phyloP scores from a whole-genome alignment of 2,797 vertebrate species.

The Spinus pinus region DNA sequence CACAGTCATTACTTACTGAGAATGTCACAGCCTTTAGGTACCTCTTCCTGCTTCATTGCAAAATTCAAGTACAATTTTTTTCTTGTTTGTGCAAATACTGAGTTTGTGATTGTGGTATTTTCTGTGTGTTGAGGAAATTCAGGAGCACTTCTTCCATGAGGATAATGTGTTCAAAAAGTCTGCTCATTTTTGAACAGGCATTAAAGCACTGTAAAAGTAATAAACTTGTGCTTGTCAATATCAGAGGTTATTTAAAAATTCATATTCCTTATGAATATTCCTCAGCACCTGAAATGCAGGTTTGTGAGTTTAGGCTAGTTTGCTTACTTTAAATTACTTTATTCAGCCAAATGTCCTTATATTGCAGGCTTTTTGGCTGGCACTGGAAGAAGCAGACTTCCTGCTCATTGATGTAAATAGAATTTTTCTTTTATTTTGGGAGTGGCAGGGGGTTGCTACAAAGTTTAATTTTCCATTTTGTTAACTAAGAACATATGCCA shows the following conservation, averaged over 20 bases:
- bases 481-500: slow-evolving; percentile 70
- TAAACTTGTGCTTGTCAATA: not conserved
- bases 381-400: slow-evolving; percentile 46
- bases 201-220: not conserved
- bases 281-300: not conserved
- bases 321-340: slow-evolving; percentile 12
- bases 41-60: not conserved
- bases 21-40: not conserved
- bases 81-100: not conserved
- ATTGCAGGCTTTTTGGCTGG: slow-evolving; percentile 47
- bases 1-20: not conserved
- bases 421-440: slow-evolving; percentile 67
- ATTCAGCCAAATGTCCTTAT: slow-evolving; percentile 31
- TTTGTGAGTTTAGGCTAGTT: not conserved
- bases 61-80: not conserved
- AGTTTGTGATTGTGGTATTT: not conserved
- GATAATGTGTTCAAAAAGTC: not conserved
- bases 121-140: not conserved
- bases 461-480: slow-evolving; percentile 72
- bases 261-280: not conserved
- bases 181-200: not conserved
- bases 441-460: slow-evolving; percentile 61
- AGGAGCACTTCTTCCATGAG: not conserved
- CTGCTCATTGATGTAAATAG: slow-evolving; percentile 51
- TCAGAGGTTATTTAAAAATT: not conserved